phyloP scores from a whole-genome alignment of 1,140 invertebrate genomes.

The Caenorhabditis brenneri region DNA sequence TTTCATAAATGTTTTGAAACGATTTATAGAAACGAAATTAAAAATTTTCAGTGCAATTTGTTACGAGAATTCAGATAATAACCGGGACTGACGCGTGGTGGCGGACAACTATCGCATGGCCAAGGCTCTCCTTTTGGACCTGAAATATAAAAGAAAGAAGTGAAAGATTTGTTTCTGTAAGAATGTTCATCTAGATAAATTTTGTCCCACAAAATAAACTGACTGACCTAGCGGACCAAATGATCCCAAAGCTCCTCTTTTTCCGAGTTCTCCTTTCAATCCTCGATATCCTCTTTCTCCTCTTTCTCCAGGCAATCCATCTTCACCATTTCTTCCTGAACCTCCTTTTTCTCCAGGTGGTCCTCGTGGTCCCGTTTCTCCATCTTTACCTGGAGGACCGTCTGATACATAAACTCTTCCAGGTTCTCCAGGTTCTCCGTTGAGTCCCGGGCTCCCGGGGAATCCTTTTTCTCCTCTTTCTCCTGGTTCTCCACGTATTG shows the following conservation, averaged over 20 bases:
- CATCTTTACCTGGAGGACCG: constrained; percentile 46
- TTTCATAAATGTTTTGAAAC: too few species aligned
- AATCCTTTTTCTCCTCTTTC: constrained; percentile 36
- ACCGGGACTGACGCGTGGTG: constrained; percentile 17
- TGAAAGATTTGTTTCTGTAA: too few species aligned
- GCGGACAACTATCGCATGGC: constrained; percentile 46
- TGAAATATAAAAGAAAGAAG: background rate
- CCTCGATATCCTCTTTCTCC: constrained; percentile 44
- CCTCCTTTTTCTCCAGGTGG: constrained; percentile 42
- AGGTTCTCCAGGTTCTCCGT: constrained; percentile 37
- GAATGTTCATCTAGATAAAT: too few species aligned
- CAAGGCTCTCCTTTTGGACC: constrained; percentile 39
- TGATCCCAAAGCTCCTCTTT: constrained; percentile 11
- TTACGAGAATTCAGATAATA: constrained; percentile 2
- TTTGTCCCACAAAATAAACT: too few species aligned
- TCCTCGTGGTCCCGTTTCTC: constrained; percentile 36
- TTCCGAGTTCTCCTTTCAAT: constrained; percentile 29
- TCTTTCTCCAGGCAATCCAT: constrained; percentile 32
- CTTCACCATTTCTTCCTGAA: constrained; percentile 40
- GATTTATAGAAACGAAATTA: background rate
- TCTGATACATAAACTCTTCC: constrained; percentile 38
- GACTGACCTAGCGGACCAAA: background rate
- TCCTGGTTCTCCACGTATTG: constrained; percentile 41
- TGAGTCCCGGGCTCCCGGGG: background rate
- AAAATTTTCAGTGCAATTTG: background rate